These are phyloP conservation scores for Cossypha caffra DNA, from an alignment of 2,797 vertebrate genomes.

Conservation along the genomic window DNA sequence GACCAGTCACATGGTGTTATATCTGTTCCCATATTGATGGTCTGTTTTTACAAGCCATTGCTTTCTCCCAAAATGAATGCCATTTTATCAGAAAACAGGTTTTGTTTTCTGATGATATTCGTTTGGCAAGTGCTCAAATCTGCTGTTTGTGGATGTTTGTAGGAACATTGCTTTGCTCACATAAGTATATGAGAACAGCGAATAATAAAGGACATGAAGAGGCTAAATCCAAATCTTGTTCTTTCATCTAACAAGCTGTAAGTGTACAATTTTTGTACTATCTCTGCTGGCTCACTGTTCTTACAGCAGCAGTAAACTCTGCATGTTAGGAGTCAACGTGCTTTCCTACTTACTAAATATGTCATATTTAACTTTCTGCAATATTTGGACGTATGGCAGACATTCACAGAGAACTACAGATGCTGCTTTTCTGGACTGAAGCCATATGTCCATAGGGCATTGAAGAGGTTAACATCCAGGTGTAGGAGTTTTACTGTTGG, in stretches of 20 bases:
- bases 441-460: constrained; percentile 71
- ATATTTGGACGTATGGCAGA: constrained; percentile 39
- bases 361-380: constrained; percentile 34
- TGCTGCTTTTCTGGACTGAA: constrained; percentile 70
- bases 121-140: constrained; percentile 50
- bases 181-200: constrained; percentile 40
- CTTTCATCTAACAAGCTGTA: background rate
- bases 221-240: constrained; percentile 24
- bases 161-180: constrained; percentile 59
- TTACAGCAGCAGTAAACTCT: background rate
- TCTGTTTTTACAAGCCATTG: background rate
- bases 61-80: constrained; percentile 42
- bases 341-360: background rate
- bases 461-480: constrained; percentile 74
- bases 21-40: constrained; percentile 28
- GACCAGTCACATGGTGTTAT: background rate
- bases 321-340: background rate
- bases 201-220: constrained; percentile 38
- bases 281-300: background rate
- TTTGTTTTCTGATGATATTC: constrained; percentile 67
- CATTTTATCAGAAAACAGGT: constrained; percentile 65
- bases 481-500: constrained; percentile 47
- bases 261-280: constrained; percentile 35
- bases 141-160: constrained; percentile 66
- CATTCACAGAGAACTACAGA: constrained; percentile 67